Conservation (phyloP, 2,797 vertebrate genomes). For the Sciurus carolinensis region DNA sequence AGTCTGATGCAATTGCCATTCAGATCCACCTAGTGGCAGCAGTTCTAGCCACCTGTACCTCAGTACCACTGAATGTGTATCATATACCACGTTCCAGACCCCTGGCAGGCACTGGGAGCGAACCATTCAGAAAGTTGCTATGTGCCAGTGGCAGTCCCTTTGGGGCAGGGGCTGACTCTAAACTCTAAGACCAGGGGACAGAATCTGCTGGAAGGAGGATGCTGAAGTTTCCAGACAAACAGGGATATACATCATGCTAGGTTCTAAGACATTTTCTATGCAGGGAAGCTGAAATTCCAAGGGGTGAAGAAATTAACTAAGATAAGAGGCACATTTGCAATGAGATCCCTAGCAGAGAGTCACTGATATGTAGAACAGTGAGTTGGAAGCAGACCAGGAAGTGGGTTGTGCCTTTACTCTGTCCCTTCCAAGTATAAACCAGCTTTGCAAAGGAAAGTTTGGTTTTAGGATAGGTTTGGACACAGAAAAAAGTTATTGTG, state of each 20-base stretch:
- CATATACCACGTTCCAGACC: too few relatives aligned
- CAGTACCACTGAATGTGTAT: background rate
- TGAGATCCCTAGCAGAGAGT: background rate
- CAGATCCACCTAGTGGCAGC: slow-evolving; percentile 55
- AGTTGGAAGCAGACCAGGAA: background rate
- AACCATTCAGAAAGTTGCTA: background rate
- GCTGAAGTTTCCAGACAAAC: slow-evolving; percentile 49
- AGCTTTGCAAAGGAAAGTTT: background rate
- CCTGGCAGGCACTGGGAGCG: background rate
- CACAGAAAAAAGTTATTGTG: slow-evolving; percentile 6
- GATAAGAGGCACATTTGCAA: background rate
- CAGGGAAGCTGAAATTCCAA: slow-evolving; percentile 21
- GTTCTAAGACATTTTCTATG: slow-evolving; percentile 6
- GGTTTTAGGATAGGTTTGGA: slow-evolving; percentile 18
- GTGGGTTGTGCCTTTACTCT: background rate
- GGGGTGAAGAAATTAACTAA: background rate
- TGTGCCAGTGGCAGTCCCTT: background rate
- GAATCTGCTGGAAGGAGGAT: slow-evolving; percentile 28
- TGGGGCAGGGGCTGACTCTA: background rate
- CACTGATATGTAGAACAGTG: background rate
- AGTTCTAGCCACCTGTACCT: background rate
- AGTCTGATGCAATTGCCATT: slow-evolving; percentile 1
- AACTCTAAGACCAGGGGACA: slow-evolving; percentile 35
- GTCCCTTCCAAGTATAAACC: slow-evolving; percentile 38
- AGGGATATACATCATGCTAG: background rate